Evolutionary conservation across 2,888 invertebrate species (phyloP).

Genomic region (Macropis europaea): DNA sequence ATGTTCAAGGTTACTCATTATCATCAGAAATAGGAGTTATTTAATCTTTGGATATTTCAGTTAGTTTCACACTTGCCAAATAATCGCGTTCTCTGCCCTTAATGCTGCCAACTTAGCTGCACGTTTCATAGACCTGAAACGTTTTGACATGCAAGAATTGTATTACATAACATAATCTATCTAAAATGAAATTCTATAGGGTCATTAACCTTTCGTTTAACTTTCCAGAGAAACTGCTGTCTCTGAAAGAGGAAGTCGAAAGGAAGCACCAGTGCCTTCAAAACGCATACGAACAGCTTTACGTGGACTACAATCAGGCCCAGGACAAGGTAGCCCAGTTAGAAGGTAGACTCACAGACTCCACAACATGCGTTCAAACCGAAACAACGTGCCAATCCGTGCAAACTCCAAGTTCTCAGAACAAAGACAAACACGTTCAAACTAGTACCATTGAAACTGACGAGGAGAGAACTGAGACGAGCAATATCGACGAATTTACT

Average conservation of each 20-base stretch:
- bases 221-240: slow-evolving; percentile 75
- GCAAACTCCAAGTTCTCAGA: slow-evolving; percentile 40
- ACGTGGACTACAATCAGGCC: slow-evolving; percentile 76
- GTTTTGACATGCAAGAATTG: too few relatives aligned
- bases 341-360: slow-evolving; percentile 10
- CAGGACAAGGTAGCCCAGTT: slow-evolving; percentile 65
- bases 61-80: too few relatives aligned
- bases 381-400: slow-evolving; percentile 22
- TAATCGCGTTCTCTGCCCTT: too few relatives aligned
- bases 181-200: too few relatives aligned
- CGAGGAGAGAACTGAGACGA: neutral
- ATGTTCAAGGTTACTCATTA: too few relatives aligned
- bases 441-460: neutral
- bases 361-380: neutral
- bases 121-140: too few relatives aligned
- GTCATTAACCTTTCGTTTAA: neutral
- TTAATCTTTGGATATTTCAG: too few relatives aligned
- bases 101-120: too few relatives aligned
- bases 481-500: slow-evolving; percentile 60
- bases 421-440: slow-evolving; percentile 45
- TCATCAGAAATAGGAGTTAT: too few relatives aligned
- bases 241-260: slow-evolving; percentile 79
- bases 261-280: slow-evolving; percentile 82
- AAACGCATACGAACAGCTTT: slow-evolving; percentile 81
- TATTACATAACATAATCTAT: too few relatives aligned